A percentile compares a stretch with the other conserved stretches of the same genome.
phyloP scores from a whole-genome alignment of 1,140 invertebrate species.

The Cydia pomonella region DNA sequence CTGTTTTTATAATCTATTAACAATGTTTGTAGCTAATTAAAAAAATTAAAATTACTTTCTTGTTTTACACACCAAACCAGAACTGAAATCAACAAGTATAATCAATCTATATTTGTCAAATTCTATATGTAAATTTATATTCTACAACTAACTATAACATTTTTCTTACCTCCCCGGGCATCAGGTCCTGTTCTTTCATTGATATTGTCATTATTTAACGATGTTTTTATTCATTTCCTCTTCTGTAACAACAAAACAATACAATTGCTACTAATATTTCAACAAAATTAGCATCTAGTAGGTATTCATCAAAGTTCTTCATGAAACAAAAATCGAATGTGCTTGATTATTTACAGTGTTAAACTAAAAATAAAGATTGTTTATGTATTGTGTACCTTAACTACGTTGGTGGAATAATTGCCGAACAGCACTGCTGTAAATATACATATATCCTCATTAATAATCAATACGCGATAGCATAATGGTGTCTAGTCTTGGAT shows the following conservation, averaged over 20 bases:
- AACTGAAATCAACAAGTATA: too few relatives aligned
- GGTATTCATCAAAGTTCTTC: neutral
- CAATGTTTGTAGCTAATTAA: too few relatives aligned
- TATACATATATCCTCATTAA: constrained; percentile 24
- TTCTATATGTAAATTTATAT: neutral
- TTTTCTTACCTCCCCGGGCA: constrained; percentile 71
- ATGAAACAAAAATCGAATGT: neutral
- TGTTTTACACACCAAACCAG: too few relatives aligned
- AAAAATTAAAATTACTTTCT: too few relatives aligned
- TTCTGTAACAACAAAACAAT: constrained; percentile 51
- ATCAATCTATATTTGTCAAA: too few relatives aligned
- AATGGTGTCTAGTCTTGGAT: neutral
- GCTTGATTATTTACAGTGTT: neutral
- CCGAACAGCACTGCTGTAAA: constrained; percentile 31
- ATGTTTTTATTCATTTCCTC: constrained; percentile 68
- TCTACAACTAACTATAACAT: neutral
- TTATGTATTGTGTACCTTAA: constrained; percentile 1
- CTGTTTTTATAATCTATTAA: too few relatives aligned
- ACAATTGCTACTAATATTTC: neutral
- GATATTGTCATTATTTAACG: constrained; percentile 77
- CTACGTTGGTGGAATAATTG: constrained; percentile 20
- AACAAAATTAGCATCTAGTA: neutral
- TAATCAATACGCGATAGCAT: constrained; percentile 15
- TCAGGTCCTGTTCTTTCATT: constrained; percentile 76
- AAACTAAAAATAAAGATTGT: neutral